These are phyloP conservation scores for Menidia menidia DNA, from an alignment of 2,797 vertebrate genomes.

Conservation along the genomic window DNA sequence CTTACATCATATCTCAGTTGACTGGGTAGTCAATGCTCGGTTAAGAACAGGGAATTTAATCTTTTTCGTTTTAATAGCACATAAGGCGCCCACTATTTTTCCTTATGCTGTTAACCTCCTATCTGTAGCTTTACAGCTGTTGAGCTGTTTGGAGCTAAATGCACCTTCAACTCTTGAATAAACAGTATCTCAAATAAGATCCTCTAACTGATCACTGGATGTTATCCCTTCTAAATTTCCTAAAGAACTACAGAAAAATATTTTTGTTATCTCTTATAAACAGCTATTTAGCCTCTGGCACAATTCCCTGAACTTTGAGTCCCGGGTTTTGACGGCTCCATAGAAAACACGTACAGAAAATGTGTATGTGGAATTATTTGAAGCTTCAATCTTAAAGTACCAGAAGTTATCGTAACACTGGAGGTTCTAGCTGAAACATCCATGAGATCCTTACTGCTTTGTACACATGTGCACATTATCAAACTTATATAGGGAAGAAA, in stretches of 20 bases:
- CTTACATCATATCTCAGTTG: slow-evolving; percentile 1
- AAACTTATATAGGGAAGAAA: background rate
- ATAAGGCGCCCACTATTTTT: slow-evolving; percentile 4
- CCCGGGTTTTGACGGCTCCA: slow-evolving; percentile 4
- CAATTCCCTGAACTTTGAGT: slow-evolving; percentile 24
- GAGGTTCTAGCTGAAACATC: slow-evolving; percentile 6
- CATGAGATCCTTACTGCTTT: background rate
- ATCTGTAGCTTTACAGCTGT: slow-evolving; percentile 62
- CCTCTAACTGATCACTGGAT: slow-evolving; percentile 48
- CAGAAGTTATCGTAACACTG: slow-evolving; percentile 15
- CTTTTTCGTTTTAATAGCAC: background rate
- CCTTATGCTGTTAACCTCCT: slow-evolving; percentile 33
- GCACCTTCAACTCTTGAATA: slow-evolving; percentile 40
- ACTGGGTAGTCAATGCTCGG: slow-evolving; percentile 5
- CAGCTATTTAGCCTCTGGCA: slow-evolving; percentile 41
- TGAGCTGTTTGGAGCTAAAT: slow-evolving; percentile 49
- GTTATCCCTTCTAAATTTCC: slow-evolving; percentile 42
- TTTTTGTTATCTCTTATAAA: slow-evolving; percentile 48
- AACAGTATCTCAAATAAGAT: slow-evolving; percentile 40
- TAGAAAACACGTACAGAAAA: slow-evolving; percentile 24
- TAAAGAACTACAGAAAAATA: slow-evolving; percentile 37
- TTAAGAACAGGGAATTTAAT: slow-evolving; percentile 10
- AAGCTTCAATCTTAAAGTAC: slow-evolving; percentile 14
- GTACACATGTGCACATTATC: background rate
- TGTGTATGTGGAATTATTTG: slow-evolving; percentile 21